phyloP scores from a whole-genome alignment of 2,113 vertebrate genomes.

The Montifringilla adamsi region DNA sequence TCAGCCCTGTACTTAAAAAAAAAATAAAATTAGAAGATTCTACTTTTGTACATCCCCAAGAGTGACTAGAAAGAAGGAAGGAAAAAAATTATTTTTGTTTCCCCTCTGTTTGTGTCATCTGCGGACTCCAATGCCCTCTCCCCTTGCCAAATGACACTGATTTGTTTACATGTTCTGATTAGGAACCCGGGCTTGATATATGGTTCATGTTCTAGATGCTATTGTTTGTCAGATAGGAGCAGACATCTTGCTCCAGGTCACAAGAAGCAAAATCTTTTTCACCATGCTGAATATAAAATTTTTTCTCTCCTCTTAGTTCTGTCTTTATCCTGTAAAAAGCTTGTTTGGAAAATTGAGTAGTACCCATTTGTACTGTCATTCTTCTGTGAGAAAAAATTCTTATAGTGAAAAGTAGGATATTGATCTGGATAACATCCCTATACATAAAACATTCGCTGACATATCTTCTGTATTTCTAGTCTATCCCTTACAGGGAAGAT shows the following conservation, averaged over 20 bases:
- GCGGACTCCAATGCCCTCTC: background rate
- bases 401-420: background rate
- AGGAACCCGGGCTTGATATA: background rate
- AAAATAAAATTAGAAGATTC: background rate
- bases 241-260: background rate
- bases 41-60: background rate
- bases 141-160: background rate
- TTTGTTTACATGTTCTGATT: background rate
- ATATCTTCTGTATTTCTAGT: background rate
- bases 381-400: background rate
- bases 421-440: background rate
- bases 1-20: background rate
- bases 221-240: background rate
- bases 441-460: background rate
- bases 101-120: background rate
- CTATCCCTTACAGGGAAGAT: background rate
- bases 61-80: background rate
- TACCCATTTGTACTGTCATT: background rate
- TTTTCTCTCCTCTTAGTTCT: background rate
- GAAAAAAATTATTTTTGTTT: background rate
- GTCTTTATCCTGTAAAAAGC: background rate
- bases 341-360: background rate
- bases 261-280: background rate
- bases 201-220: background rate
- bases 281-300: background rate